Conservation (phyloP, 2,797 vertebrate genomes). For the Cynodonichthys magdalenae region DNA sequence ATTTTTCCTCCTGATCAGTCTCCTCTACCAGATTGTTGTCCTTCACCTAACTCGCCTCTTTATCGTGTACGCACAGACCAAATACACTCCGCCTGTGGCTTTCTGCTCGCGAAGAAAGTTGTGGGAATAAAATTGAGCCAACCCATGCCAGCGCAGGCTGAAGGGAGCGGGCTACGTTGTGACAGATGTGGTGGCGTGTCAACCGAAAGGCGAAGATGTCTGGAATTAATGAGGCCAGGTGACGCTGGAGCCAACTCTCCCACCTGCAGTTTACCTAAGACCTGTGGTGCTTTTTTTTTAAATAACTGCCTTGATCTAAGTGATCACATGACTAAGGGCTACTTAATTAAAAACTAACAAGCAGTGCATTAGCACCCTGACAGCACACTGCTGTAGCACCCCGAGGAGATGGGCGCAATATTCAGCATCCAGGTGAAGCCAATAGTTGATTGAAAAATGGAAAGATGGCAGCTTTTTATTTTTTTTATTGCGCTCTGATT, state of each 20-base stretch:
- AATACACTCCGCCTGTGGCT: slow-evolving; percentile 50
- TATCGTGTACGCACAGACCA: slow-evolving; percentile 70
- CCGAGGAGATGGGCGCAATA: slow-evolving; percentile 47
- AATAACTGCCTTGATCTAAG: slow-evolving; percentile 65
- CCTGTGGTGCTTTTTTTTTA: slow-evolving; percentile 58
- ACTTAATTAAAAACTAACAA: slow-evolving; percentile 71
- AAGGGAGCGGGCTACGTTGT: slow-evolving; percentile 52
- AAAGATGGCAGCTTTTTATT: slow-evolving; percentile 44
- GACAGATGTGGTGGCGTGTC: slow-evolving; percentile 59
- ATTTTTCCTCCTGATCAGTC: slow-evolving; percentile 58
- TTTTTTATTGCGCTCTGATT: slow-evolving; percentile 47
- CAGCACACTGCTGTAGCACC: slow-evolving; percentile 42
- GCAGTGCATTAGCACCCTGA: slow-evolving; percentile 56
- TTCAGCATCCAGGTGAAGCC: slow-evolving; percentile 59
- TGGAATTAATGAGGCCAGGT: slow-evolving; percentile 70
- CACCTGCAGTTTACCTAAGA: slow-evolving; percentile 56
- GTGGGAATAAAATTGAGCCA: slow-evolving; percentile 41
- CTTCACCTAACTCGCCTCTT: slow-evolving; percentile 70
- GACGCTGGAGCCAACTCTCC: slow-evolving; percentile 38
- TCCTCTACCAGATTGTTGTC: slow-evolving; percentile 69
- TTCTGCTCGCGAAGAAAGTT: slow-evolving; percentile 34
- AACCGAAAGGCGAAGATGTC: slow-evolving; percentile 52
- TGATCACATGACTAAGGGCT: slow-evolving; percentile 69
- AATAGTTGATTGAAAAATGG: slow-evolving; percentile 66
- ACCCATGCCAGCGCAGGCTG: slow-evolving; percentile 56